Base-by-base conservation (phyloP, 2,797 vertebrate species). In the Coccyzus lansbergi region DNA sequence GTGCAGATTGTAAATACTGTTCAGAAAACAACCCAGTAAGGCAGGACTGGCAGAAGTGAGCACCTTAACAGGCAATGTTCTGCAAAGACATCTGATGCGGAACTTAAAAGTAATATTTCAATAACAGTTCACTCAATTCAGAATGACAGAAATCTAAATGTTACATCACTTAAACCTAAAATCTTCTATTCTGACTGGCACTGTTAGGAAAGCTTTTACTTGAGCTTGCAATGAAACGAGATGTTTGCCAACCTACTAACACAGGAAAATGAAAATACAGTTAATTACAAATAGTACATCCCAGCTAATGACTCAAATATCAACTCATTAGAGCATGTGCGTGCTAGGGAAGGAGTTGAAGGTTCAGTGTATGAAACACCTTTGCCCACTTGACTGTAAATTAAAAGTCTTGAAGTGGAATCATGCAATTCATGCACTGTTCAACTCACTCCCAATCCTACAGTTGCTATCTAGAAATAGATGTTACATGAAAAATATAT, bases 11-110 rank as follows among this genome's bases (percentile, higher is more conserved):
- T 52, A 75, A 40, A 21, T 8, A 19, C 4, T 74, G 18, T 46
- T 72, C 19, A 44, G 38, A 93, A 86, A 40, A 31, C 42, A 90
- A 34, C 13, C 29, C 26, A 48, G 12, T 18, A 68, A 38, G n/a
- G 58, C 4, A 4, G 40, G 31, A 33, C 12, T 34, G 25, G 19
- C 19, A 7, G 2, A 38, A 56, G 6, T 0, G 2, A 70, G 25
- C 34, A 68, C 36, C 55, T 24, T 42, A 68, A 38, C 5, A 52
- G 46, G 28, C 24, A 40, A 44, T 4, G 24, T 58, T 53, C 51
- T 59, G 15, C 33, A 48, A 28, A 9, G 16, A 55, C 10, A 81
- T 13, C 33, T 21, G 33, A 69, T 4, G 49, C 7, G 53, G 31
- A 71, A 68, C n/a, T 56, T 68, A 21, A 17, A 85, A 69, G 46